Evolutionary conservation across 2,113 vertebrate species (phyloP).

Genomic region (Centropristis striata): DNA sequence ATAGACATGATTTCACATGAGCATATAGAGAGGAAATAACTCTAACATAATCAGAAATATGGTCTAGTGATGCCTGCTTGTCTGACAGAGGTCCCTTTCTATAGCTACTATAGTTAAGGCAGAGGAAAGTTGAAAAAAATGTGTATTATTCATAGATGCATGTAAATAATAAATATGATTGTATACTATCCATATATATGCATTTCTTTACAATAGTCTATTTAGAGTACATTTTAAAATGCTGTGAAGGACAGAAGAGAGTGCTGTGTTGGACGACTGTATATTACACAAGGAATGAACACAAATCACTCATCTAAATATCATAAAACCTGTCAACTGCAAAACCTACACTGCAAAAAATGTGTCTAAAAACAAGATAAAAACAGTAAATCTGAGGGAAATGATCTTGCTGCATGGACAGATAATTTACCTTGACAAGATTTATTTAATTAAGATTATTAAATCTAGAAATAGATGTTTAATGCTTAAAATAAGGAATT

Average conservation of each 20-base stretch:
- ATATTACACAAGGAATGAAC: conserved; percentile 50
- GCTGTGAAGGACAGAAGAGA: conserved; percentile 48
- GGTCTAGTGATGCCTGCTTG: conserved; percentile 8
- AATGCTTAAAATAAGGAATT: no score
- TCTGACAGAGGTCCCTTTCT: conserved; percentile 63
- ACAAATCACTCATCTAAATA: conserved; percentile 45
- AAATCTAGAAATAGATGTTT: no score
- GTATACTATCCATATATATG: conserved; percentile 73
- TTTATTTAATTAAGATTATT: no score
- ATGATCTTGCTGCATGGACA: no score
- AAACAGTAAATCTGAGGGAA: no score
- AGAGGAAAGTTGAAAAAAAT: conserved; percentile 61
- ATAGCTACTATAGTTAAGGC: conserved; percentile 76
- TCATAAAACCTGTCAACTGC: conserved; percentile 55
- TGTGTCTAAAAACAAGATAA: no score
- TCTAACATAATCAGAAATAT: conserved; percentile 20
- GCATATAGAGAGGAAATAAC: not conserved
- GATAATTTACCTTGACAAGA: no score
- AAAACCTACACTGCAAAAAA: no score
- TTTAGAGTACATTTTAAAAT: conserved; percentile 70
- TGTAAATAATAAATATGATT: conserved; percentile 82
- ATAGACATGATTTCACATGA: conserved; percentile 40
- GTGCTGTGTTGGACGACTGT: conserved; percentile 39
- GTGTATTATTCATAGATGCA: conserved; percentile 59
- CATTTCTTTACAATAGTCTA: conserved; percentile 78